A percentile compares a stretch with the other conserved stretches of the same genome.
phyloP scores from a whole-genome alignment of 2,113 vertebrate species.

The Mesitornis unicolor region DNA sequence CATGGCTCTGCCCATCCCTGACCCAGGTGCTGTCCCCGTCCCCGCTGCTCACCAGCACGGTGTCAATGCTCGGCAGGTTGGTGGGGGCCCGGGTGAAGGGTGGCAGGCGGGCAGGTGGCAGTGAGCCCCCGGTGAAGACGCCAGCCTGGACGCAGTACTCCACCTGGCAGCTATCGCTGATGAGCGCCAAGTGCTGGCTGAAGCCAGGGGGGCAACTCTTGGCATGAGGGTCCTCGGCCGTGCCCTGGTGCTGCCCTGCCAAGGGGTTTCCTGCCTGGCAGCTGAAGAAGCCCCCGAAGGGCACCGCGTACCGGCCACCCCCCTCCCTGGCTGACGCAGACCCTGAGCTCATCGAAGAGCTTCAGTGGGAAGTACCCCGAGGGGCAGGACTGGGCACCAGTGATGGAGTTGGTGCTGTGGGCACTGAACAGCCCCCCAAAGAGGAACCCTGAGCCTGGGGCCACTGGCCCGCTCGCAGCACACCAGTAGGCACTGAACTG shows the following conservation, averaged over 20 bases:
- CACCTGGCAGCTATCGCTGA: constrained; percentile 88
- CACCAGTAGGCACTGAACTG: constrained; percentile 85
- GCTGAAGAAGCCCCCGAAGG: constrained; percentile 91
- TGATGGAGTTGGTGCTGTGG: constrained; percentile 78
- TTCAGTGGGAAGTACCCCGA: constrained; percentile 62
- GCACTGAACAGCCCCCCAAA: constrained; percentile 86
- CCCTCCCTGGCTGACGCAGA: constrained; percentile 83
- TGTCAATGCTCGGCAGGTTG: constrained; percentile 69
- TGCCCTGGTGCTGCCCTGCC: background rate
- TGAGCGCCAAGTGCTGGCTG: constrained; percentile 84
- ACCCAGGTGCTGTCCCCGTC: constrained; percentile 80
- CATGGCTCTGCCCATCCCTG: constrained; percentile 72
- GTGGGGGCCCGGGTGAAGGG: constrained; percentile 80
- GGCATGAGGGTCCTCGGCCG: background rate
- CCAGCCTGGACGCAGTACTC: constrained; percentile 84
- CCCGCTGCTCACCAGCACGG: constrained; percentile 77
- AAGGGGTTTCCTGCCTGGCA: constrained; percentile 83
- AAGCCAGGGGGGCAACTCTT: constrained; percentile 83
- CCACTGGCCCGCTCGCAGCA: background rate
- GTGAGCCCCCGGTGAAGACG: constrained; percentile 74
- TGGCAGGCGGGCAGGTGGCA: constrained; percentile 78
- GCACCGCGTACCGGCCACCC: constrained; percentile 67
- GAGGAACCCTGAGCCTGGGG: constrained; percentile 74
- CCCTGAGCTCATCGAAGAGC: constrained; percentile 77
- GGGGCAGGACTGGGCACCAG: constrained; percentile 81